Conservation (phyloP, 2,113 vertebrate genomes). For the Rynchops niger region DNA sequence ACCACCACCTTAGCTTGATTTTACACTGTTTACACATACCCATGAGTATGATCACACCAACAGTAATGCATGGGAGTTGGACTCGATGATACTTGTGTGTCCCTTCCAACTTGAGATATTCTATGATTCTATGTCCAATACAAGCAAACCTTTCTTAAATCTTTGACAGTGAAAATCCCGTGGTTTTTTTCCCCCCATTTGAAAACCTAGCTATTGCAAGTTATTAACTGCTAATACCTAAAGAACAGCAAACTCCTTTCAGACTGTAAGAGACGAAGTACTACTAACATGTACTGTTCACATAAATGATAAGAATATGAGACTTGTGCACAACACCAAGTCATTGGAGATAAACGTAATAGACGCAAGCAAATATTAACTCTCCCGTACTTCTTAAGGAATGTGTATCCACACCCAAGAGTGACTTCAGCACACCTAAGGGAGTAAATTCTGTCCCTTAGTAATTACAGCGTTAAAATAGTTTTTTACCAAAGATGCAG, state of each 20-base stretch:
- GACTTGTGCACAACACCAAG: too few relatives aligned
- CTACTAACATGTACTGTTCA: fast-evolving
- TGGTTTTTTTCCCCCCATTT: fast-evolving
- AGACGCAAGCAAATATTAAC: not conserved
- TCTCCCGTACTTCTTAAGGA: not conserved
- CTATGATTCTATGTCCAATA: not conserved
- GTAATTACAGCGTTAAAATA: fast-evolving
- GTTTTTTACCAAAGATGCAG: not conserved
- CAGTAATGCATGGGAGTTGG: not conserved
- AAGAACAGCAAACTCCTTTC: not conserved
- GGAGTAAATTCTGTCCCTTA: not conserved
- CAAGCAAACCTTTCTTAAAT: not conserved
- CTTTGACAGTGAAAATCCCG: not conserved
- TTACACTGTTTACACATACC: not conserved
- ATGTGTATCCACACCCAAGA: not conserved
- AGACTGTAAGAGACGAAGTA: not conserved
- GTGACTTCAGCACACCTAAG: not conserved
- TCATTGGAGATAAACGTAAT: fast-evolving
- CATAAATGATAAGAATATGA: not conserved
- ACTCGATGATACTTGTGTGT: not conserved
- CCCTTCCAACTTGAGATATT: not conserved
- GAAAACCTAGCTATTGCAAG: not conserved
- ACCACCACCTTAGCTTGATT: not conserved
- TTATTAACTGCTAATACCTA: not conserved
- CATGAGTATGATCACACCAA: not conserved